Percentiles rank a stretch among this genome's conserved stretches.
These are phyloP conservation scores for Lophochroa leadbeateri DNA, from an alignment of 2,113 vertebrate genomes.

Conservation along the genomic window DNA sequence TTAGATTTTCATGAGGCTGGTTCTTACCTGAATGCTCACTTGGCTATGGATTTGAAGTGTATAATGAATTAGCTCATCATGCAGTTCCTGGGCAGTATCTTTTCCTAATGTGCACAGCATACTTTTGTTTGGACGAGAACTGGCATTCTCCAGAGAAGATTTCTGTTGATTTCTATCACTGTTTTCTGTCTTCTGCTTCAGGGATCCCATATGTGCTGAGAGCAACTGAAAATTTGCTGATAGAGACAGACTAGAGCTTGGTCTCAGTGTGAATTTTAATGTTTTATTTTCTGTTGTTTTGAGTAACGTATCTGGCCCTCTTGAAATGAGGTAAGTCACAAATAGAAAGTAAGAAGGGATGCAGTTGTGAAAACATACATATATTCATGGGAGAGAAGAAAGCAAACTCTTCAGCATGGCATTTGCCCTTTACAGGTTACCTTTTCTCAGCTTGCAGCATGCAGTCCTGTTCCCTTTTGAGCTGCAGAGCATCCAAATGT, in stretches of 20 bases:
- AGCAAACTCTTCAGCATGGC: not conserved
- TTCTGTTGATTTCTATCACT: not conserved
- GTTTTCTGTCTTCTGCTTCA: not conserved
- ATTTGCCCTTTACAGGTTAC: conserved; percentile 26
- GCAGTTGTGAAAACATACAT: not conserved
- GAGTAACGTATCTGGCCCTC: not conserved
- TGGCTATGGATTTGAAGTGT: not conserved
- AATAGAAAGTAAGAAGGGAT: not conserved
- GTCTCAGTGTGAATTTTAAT: not conserved
- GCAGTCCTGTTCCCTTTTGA: not conserved
- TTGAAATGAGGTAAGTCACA: not conserved
- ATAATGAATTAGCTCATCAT: not conserved
- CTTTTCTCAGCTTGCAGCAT: not conserved
- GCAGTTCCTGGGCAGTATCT: not conserved
- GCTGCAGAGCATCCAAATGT: not conserved
- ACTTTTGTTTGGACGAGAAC: not conserved
- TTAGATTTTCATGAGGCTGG: not conserved
- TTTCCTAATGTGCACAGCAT: not conserved
- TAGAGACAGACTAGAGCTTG: not conserved
- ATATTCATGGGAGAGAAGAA: not conserved
- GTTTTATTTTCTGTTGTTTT: not conserved
- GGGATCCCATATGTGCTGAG: not conserved
- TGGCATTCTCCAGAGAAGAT: not conserved
- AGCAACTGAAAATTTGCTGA: not conserved
- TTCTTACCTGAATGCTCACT: not conserved